A percentile compares a stretch with the other conserved stretches of the same genome.
These are phyloP conservation scores for Alligator mississippiensis DNA, from an alignment of 2,113 vertebrate genomes.

Conservation along the genomic window DNA sequence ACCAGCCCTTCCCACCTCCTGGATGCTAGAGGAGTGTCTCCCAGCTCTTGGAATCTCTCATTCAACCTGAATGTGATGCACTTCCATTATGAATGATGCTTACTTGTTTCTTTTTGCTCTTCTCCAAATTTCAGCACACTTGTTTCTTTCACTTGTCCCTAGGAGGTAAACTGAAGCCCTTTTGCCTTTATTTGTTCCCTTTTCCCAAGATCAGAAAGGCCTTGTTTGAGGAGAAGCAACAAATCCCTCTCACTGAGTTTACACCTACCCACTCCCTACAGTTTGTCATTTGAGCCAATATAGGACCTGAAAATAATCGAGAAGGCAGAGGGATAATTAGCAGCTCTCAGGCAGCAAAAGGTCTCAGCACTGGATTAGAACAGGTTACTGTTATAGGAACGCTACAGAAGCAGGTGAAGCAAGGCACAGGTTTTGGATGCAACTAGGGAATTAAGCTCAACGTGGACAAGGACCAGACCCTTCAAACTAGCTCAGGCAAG, in stretches of 20 bases:
- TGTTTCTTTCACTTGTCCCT: neutral
- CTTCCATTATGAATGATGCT: neutral
- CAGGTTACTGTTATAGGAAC: neutral
- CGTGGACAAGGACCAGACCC: neutral
- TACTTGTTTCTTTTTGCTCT: fast-evolving
- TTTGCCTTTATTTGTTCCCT: neutral
- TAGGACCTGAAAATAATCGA: neutral
- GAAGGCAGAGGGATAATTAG: neutral
- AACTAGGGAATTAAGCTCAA: neutral
- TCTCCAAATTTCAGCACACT: neutral
- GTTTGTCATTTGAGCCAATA: neutral
- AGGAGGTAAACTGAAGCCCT: fast-evolving
- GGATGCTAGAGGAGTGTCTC: neutral
- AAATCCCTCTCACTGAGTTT: neutral
- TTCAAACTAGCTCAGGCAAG: neutral
- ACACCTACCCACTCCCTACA: neutral
- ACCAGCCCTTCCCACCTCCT: neutral
- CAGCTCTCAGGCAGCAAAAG: neutral
- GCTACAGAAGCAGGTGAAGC: neutral
- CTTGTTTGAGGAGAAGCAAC: neutral
- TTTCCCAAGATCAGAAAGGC: neutral
- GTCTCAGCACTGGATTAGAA: neutral
- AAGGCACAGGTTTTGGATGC: neutral
- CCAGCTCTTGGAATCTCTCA: neutral
- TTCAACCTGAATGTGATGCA: neutral